Conservation (phyloP, 2,113 vertebrate genomes). For the Lontra canadensis region DNA sequence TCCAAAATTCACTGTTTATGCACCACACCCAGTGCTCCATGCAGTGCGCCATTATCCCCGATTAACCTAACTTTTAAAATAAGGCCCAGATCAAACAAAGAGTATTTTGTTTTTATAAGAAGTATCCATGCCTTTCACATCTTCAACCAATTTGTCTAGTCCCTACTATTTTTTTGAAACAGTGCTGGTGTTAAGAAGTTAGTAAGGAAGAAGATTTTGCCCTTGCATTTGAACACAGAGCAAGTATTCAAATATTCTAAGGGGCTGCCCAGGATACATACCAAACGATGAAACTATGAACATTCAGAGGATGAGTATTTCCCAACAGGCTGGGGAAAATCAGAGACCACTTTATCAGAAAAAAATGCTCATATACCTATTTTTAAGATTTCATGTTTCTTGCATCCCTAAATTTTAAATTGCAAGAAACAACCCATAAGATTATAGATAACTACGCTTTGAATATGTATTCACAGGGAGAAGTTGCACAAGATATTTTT, state of each 20-base stretch:
- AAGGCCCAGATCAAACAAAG: not conserved
- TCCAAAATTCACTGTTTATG: too few species aligned
- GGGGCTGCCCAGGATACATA: too few species aligned
- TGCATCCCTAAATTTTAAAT: not conserved
- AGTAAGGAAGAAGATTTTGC: not conserved
- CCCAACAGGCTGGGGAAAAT: not conserved
- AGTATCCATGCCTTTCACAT: not conserved
- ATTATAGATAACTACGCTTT: not conserved
- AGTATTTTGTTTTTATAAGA: not conserved
- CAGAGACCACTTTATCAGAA: not conserved
- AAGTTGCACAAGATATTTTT: not conserved
- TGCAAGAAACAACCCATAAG: not conserved
- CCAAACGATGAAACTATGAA: not conserved
- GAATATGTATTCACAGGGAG: not conserved
- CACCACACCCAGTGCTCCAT: too few species aligned
- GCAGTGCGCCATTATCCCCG: not conserved
- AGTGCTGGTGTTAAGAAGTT: not conserved
- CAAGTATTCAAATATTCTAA: not conserved
- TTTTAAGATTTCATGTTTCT: not conserved
- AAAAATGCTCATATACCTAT: not conserved
- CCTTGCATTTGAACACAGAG: not conserved
- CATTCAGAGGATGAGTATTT: not conserved
- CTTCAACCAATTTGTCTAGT: not conserved
- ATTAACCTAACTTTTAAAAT: not conserved
- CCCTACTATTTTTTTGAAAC: not conserved